Conservation (phyloP, 2,888 invertebrate genomes). For the Dolomedes plantarius region DNA sequence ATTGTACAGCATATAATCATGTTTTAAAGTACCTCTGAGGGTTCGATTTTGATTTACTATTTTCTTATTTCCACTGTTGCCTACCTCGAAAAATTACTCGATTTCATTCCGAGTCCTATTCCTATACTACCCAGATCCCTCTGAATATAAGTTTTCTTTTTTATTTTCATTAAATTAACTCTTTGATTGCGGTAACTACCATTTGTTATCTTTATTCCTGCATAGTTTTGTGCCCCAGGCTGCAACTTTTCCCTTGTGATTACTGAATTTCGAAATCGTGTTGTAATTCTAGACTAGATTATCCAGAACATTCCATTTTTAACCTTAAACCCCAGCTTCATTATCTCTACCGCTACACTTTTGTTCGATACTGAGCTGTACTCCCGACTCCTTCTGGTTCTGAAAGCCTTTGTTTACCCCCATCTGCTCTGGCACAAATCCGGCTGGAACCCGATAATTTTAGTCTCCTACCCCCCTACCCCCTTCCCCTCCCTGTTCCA, state of each 20-base stretch:
- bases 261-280: neutral
- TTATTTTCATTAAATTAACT: too few relatives aligned
- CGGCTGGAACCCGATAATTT: constrained; percentile 16
- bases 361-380: neutral
- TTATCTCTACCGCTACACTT: constrained; percentile 10
- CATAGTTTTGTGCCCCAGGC: neutral
- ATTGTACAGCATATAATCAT: too few relatives aligned
- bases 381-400: neutral
- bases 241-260: neutral
- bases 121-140: too few relatives aligned
- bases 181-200: neutral
- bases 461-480: neutral
- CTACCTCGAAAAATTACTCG: too few relatives aligned
- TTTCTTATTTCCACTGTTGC: too few relatives aligned
- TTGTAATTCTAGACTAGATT: neutral
- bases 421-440: constrained; percentile 9
- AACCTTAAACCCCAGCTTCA: neutral
- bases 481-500: neutral
- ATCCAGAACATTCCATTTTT: neutral
- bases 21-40: too few relatives aligned
- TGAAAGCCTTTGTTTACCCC: constrained; percentile 16
- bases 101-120: too few relatives aligned
- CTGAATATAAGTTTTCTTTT: too few relatives aligned
- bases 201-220: neutral
- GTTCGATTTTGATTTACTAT: too few relatives aligned